Base-by-base conservation (phyloP, 2,888 invertebrate species). In the Drosophila meridionalis region DNA sequence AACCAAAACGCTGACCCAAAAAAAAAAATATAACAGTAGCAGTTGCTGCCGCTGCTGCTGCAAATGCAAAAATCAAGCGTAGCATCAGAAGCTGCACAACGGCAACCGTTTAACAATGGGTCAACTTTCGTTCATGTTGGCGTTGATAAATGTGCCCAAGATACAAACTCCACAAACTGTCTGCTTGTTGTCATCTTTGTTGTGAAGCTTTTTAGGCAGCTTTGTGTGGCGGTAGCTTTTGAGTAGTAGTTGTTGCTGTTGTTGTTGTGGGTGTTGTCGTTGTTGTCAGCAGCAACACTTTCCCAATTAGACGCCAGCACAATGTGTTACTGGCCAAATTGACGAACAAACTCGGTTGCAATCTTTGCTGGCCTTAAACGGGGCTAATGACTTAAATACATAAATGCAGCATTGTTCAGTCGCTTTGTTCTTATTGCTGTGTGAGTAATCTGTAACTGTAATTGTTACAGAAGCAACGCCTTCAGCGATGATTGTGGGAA, bases 1-100 rank as follows among this genome's bases (percentile, higher is more conserved):
- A 83, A 80, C 75, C 89, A 78, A 83, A 89, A 87, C 72, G 89
- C 62, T 85, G 90, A 86, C 90, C 90, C 78, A 86, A 89, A 56
- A 89, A 55, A 28, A 14, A n/a, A 48, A 6, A 34, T 9, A 42
- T 9, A 36, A 89, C 43, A 7, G 36, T 50, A 57, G 63, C 60
- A 82, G 40, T 38, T 30, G 50, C 32, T 50, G 58, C 59, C 45
- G 59, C 66, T 60, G 62, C 66, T 65, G 48, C 63, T 66, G 70
- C 56, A 42, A 65, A 55, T 75, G 87, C 83, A 69, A 81, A 88
- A 80, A 78, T 88, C 78, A 69, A 80, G 74, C 88, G 80, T 80
- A 67, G 61, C 66, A 72, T 26, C 42, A 42, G 56, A 40, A 36
- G 57, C 55, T 72, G 63, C 69, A 71, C 43, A 60, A 60, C 52